Evolutionary conservation across 2,113 vertebrate species (phyloP), one percentile per base, ranked within the genome.

Genomic region (Sorex araneus): DNA sequence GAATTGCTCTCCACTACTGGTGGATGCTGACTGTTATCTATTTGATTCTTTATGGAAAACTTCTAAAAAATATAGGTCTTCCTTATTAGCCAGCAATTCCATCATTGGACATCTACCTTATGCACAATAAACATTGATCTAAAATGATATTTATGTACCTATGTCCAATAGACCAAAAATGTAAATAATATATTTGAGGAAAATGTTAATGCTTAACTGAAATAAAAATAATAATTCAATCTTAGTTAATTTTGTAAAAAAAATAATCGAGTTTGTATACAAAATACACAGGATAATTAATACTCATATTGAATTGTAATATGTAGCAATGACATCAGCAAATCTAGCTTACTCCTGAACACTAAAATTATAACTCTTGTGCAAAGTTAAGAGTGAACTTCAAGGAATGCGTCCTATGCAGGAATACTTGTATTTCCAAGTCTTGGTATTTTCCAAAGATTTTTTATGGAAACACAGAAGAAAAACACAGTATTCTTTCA

Each of bases 181-280:
- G 60, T 36, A 86, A 32, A 1, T 15, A 4, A 82, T 13, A 0
- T 2, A 28, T 80, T 84, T 8, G 0, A 2, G n/a, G 5, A 15
- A 92, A 1, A 1, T 73, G 1, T 85, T 87, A 67, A 66, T 12
- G 92, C 89, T 50, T 23, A 85, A 27, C n/a, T 79, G 86, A 89
- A 74, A 94, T n/a, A 2, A 67, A 94, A 84, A 73, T 36, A 11
- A 95, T 94, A 79, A 19, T 28, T 0, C 0, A 94, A 45, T 77
- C 32, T 16, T 87, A 75, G 11, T 75, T 3, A 87, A n/a, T 76
- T 94, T 5, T 28, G 45, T 3, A 91, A 91, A 66, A 0, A 69
- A 91, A 40, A 40, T 40, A 40, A 40, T 40, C 7, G 40, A 40
- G 40, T 40, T 3, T 54, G 13, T 16, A 54, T 10, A 19, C 54